A percentile compares a stretch with the other conserved stretches of the same genome.
Evolutionary conservation across 2,797 vertebrate genomes (phyloP).

Genomic region (Lepilemur ruficaudatus): DNA sequence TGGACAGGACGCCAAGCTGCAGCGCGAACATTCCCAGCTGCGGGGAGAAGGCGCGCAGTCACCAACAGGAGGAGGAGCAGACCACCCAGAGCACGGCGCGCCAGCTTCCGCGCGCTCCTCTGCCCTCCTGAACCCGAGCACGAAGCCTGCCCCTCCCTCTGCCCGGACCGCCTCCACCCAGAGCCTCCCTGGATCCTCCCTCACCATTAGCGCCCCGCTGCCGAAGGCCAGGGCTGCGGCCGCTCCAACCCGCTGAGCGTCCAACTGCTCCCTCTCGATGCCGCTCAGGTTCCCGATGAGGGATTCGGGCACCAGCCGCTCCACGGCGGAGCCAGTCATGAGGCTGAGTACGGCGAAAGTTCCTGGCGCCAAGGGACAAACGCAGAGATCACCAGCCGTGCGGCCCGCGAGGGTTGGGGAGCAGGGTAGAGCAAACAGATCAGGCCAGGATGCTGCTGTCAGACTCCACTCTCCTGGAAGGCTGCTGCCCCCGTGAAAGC

Average conservation of each 20-base stretch:
- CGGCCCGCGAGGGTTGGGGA: no score
- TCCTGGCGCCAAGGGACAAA: conserved; percentile 82
- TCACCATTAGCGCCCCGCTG: conserved; percentile 93
- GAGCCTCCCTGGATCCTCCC: background rate
- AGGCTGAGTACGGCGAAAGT: conserved; percentile 95
- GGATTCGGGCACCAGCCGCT: conserved; percentile 90
- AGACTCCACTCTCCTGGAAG: background rate
- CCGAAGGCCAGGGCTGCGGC: conserved; percentile 92
- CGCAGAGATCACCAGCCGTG: background rate
- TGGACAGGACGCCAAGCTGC: conserved; percentile 94
- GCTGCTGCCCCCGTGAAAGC: background rate
- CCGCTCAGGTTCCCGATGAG: conserved; percentile 86
- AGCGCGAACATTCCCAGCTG: conserved; percentile 94
- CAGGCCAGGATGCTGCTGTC: background rate
- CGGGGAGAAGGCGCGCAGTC: background rate
- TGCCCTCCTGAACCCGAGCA: rapidly evolving
- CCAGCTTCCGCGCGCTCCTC: background rate
- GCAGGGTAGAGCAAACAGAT: no score
- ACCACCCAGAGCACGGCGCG: no score
- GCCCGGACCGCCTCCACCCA: background rate
- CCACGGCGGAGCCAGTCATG: conserved; percentile 94
- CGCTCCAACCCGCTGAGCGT: conserved; percentile 90
- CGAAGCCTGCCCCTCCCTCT: background rate
- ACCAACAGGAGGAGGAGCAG: background rate
- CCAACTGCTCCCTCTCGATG: conserved; percentile 84